Percentiles rank a stretch among this genome's conserved stretches.
Conservation (phyloP, 2,113 vertebrate species). For the Eidolon helvum region DNA sequence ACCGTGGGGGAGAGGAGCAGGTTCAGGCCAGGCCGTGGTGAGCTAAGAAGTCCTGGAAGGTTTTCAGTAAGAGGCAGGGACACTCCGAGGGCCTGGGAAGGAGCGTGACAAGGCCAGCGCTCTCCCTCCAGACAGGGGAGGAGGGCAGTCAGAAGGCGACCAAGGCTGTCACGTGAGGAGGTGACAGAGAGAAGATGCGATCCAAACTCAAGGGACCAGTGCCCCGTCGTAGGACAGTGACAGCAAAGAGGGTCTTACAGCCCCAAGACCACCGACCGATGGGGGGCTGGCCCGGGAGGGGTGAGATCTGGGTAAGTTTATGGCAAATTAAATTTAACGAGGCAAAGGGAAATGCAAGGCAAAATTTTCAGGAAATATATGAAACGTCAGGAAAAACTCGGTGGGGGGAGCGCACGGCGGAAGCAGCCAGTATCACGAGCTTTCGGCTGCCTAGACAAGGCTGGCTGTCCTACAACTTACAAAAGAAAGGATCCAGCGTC, state of each 20-base stretch:
- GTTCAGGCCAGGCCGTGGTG: not conserved
- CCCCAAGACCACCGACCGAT: too few relatives aligned
- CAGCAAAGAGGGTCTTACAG: too few relatives aligned
- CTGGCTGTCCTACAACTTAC: too few relatives aligned
- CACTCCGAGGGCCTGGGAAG: not conserved
- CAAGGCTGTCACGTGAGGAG: accelerated
- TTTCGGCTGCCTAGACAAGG: too few relatives aligned
- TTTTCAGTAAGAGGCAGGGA: not conserved
- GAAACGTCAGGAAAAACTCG: not conserved
- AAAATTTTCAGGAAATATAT: not conserved
- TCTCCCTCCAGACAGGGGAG: not conserved
- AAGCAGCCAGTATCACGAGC: too few relatives aligned
- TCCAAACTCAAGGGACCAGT: not conserved
- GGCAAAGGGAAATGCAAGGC: not conserved
- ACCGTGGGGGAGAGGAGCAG: not conserved
- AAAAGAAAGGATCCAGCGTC: too few relatives aligned
- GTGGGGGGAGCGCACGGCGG: too few relatives aligned
- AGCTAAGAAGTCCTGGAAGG: not conserved
- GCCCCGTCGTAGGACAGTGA: too few relatives aligned
- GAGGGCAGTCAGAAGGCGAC: not conserved
- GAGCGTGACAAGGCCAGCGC: too few relatives aligned
- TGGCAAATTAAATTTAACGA: not conserved
- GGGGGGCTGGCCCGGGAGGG: accelerated
- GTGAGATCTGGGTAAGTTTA: not conserved
- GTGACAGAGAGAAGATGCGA: not conserved